Conservation (phyloP, 2,888 invertebrate genomes). For the Limulus polyphemus region DNA sequence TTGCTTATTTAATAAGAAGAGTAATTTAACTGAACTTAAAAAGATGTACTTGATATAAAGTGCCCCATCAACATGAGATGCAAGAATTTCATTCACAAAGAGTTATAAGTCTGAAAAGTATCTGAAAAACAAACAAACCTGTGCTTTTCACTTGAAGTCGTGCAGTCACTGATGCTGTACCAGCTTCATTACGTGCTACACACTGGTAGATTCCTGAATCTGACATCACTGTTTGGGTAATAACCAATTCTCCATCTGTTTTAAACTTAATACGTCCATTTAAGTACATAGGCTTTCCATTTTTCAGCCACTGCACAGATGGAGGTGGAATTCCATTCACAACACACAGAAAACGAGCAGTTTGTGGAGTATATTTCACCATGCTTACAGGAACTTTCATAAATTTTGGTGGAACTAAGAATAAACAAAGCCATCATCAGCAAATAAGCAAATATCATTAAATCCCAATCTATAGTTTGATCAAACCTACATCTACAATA, state of each 20-base stretch:
- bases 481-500: too few species aligned
- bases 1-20: too few species aligned
- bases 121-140: too few species aligned
- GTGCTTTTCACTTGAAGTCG: slow-evolving; percentile 44
- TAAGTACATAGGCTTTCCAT: slow-evolving; percentile 40
- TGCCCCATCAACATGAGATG: too few species aligned
- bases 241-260: slow-evolving; percentile 29
- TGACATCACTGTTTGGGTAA: slow-evolving; percentile 35
- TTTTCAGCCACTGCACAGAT: slow-evolving; percentile 53
- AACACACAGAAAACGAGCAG: slow-evolving; percentile 55
- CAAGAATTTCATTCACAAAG: too few species aligned
- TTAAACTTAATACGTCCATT: slow-evolving; percentile 30
- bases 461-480: too few species aligned
- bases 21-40: too few species aligned
- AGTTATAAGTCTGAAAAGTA: too few species aligned
- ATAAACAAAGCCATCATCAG: background rate
- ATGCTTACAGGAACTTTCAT: slow-evolving; percentile 47
- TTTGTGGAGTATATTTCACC: slow-evolving; percentile 49
- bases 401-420: slow-evolving; percentile 46
- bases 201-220: slow-evolving; percentile 45
- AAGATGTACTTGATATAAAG: too few species aligned
- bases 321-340: slow-evolving; percentile 55
- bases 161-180: slow-evolving; percentile 42
- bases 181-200: slow-evolving; percentile 48
- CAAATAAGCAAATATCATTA: too few species aligned